phyloP scores from a whole-genome alignment of 2,888 invertebrate species.

The Drosophila anceps region DNA sequence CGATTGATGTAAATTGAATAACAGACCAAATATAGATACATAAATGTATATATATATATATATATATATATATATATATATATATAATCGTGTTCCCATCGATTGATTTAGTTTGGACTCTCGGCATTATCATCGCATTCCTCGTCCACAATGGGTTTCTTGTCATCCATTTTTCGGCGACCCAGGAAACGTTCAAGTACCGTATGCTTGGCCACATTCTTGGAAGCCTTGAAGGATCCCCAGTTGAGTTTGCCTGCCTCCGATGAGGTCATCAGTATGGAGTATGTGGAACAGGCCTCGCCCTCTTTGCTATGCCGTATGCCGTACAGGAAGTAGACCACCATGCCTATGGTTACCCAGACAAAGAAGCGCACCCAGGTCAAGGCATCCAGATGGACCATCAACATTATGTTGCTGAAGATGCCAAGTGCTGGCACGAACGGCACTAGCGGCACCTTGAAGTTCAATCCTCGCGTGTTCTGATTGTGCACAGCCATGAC shows the following conservation, averaged over 20 bases:
- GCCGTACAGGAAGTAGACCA: constrained; percentile 94
- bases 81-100: background rate
- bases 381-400: constrained; percentile 92
- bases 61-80: constrained; percentile 1
- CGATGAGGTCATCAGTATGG: constrained; percentile 88
- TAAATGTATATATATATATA: background rate
- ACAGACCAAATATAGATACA: constrained; percentile 37
- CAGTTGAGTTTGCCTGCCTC: constrained; percentile 88
- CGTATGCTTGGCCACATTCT: constrained; percentile 62
- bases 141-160: constrained; percentile 82
- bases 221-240: constrained; percentile 86
- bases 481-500: constrained; percentile 92
- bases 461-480: constrained; percentile 89
- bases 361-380: constrained; percentile 94
- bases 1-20: constrained; percentile 24
- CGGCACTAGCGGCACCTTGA: constrained; percentile 93
- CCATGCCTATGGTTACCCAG: constrained; percentile 94
- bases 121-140: constrained; percentile 70
- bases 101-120: constrained; percentile 44
- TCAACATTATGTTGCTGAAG: constrained; percentile 92
- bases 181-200: constrained; percentile 83
- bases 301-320: constrained; percentile 94
- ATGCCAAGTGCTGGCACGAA: constrained; percentile 92
- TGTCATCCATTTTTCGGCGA: constrained; percentile 79
- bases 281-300: constrained; percentile 87